A percentile compares a stretch with the other conserved stretches of the same genome.
phyloP scores from a whole-genome alignment of 2,888 invertebrate species.

The Blastobasis lacticolella region DNA sequence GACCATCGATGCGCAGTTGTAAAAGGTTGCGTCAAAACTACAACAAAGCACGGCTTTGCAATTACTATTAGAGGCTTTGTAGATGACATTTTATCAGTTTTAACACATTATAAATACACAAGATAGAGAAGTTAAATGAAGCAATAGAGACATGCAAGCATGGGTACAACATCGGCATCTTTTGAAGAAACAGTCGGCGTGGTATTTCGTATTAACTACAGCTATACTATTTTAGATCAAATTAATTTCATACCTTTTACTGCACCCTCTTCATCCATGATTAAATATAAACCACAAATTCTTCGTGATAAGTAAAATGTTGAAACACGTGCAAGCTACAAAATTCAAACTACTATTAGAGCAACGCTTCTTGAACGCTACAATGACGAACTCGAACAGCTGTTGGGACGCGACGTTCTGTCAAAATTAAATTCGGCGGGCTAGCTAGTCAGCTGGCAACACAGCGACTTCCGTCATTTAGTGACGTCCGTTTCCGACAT shows the following conservation, averaged over 20 bases:
- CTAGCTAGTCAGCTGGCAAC: constrained; percentile 34
- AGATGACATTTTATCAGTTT: background rate
- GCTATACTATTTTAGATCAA: constrained; percentile 5
- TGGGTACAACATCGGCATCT: constrained; percentile 1
- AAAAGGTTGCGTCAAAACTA: background rate
- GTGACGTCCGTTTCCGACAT: too few species aligned
- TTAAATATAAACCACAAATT: constrained; percentile 16
- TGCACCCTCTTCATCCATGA: constrained; percentile 3
- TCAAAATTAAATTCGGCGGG: constrained; percentile 53
- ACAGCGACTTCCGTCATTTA: constrained; percentile 8
- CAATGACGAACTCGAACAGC: constrained; percentile 52
- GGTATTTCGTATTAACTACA: constrained; percentile 9
- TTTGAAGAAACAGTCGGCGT: constrained; percentile 15
- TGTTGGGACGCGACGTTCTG: constrained; percentile 63
- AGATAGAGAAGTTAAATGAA: background rate
- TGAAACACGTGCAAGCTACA: constrained; percentile 49
- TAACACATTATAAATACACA: background rate
- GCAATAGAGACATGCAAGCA: background rate
- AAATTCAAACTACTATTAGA: constrained; percentile 41
- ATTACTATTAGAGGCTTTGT: background rate
- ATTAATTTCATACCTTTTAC: background rate
- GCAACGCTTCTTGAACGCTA: constrained; percentile 40
- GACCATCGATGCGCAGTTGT: background rate
- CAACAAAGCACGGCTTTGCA: background rate
- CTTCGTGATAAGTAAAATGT: constrained; percentile 20